Base-by-base conservation (phyloP, 2,888 invertebrate species). In the Pherbina coryleti region DNA sequence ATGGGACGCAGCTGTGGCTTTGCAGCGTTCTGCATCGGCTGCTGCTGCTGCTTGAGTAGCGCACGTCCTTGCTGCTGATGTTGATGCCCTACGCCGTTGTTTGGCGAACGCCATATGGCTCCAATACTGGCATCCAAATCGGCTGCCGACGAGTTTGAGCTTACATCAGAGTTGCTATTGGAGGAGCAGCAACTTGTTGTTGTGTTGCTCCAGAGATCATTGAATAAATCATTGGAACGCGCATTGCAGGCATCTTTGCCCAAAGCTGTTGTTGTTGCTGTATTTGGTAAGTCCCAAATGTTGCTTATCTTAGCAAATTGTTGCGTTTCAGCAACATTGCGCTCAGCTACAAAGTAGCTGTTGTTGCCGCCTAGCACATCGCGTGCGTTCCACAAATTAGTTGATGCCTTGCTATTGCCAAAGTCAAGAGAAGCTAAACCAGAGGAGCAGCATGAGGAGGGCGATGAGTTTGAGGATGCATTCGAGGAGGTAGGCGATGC, bases 201-300 rank as follows among this genome's bases (percentile, higher is more conserved):
- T 31, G 67, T 57, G 57, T 25, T 72, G 76, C 85, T 85, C 88
- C 89, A 86, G 84, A 89, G 86, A 87, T 89, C 89, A 83, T 86
- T 88, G 83, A 88, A 88, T 77, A 89, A 84, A 81, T 85, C 86
- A 75, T 82, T 80, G 57, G 82, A 79, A 81, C 83, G 67, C 81
- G 22, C 17, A 3, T 67, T 19, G 49, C 67, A 55, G 19, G 44
- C 19, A 74, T 80, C 7, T 79, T 81, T 82, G 82, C 72, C 79
- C 81, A 34, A 69, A 70, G 77, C 78, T 79, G 57, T 77, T 78
- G 75, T 74, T 74, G 28, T 81, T 44, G 79, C 73, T 25, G 82
- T 76, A 75, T 79, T 82, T 64, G 87, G 84, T 83, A 87, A 84
- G 77, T 89, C 88, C 89, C 89, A 89, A 77, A 89, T 87, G 71